Percentiles rank a stretch among this genome's conserved stretches.
Evolutionary conservation across 1,140 invertebrate genomes (phyloP).

Genomic region (Hyles vespertilio): DNA sequence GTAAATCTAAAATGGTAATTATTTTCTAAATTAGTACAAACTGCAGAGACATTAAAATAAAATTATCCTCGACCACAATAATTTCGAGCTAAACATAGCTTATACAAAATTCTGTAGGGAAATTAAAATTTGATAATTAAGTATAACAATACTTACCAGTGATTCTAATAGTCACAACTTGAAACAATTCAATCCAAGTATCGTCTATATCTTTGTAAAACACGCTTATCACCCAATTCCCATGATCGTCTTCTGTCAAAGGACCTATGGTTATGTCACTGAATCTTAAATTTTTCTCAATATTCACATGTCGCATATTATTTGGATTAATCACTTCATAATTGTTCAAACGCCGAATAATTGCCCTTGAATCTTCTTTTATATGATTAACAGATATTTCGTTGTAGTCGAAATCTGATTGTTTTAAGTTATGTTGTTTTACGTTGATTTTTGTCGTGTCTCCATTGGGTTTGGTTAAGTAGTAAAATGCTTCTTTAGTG

Average conservation of each 20-base stretch:
- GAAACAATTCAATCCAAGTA: conserved; percentile 44
- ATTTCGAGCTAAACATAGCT: neutral
- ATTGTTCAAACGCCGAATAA: neutral
- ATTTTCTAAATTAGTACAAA: no score
- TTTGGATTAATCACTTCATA: neutral
- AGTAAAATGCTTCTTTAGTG: conserved; percentile 30
- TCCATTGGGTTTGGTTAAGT: conserved; percentile 44
- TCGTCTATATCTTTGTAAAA: conserved; percentile 31
- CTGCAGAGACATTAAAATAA: no score
- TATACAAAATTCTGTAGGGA: neutral
- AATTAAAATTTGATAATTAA: neutral
- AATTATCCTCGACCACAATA: neutral
- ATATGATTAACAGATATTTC: conserved; percentile 17
- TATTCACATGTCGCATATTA: conserved; percentile 1
- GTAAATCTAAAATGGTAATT: no score
- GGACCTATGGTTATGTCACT: conserved; percentile 38
- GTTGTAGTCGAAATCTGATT: conserved; percentile 14
- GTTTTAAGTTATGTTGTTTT: conserved; percentile 6
- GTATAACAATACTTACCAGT: conserved; percentile 30
- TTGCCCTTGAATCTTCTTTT: conserved; percentile 18
- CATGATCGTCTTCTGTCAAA: conserved; percentile 42
- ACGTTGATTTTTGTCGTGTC: conserved; percentile 34
- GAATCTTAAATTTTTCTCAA: neutral
- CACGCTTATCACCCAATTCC: conserved; percentile 56
- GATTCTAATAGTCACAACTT: conserved; percentile 54